These are phyloP conservation scores for Xanthia icteritia DNA, from an alignment of 2,888 invertebrate species.

Conservation along the genomic window DNA sequence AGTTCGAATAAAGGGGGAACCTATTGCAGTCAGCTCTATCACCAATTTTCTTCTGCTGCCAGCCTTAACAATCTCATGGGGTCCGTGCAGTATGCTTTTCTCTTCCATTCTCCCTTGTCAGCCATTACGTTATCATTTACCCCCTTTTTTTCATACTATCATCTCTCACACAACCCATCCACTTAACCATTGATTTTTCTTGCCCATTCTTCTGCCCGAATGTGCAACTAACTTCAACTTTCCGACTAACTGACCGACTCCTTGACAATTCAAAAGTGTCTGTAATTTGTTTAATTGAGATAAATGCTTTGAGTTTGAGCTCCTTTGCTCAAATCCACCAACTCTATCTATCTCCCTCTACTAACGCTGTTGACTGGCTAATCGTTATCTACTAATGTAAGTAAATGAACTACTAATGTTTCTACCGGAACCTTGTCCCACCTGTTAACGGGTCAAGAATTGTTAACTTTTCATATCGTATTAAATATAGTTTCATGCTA, in stretches of 20 bases:
- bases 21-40: neutral
- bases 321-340: neutral
- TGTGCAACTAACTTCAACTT: neutral
- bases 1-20: neutral
- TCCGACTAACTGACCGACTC: neutral
- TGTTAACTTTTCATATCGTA: slow-evolving; percentile 15
- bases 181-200: neutral
- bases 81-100: neutral
- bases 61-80: neutral
- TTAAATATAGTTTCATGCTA: slow-evolving; percentile 19
- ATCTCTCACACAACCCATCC: neutral
- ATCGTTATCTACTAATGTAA: neutral
- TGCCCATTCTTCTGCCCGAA: neutral
- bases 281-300: neutral
- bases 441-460: slow-evolving; percentile 30
- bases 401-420: neutral
- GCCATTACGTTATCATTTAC: neutral
- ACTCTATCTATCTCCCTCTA: no score
- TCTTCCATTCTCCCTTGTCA: neutral
- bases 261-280: neutral
- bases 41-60: neutral
- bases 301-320: neutral
- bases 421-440: slow-evolving; percentile 17
- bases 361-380: neutral
- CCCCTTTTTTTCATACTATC: neutral